Percentiles rank a stretch among this genome's conserved stretches.
These are phyloP conservation scores for Chrysodeixis includens DNA, from an alignment of 2,888 invertebrate species.

Conservation along the genomic window DNA sequence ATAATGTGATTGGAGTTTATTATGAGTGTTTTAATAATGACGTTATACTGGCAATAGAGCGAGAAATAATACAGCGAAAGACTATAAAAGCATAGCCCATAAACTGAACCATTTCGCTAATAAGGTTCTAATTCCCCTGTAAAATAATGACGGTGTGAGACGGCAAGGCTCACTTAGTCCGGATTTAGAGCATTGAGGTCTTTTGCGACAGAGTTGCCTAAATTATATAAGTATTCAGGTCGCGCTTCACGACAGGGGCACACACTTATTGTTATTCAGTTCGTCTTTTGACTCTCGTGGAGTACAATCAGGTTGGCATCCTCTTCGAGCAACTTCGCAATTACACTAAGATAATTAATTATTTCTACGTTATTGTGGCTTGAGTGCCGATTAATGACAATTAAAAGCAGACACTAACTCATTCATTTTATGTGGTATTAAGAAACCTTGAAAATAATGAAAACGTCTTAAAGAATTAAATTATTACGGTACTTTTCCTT, in stretches of 20 bases:
- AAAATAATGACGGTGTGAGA: constrained; percentile 8
- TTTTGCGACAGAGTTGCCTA: constrained; percentile 25
- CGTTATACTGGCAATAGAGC: constrained; percentile 1
- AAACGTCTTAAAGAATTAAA: too few species aligned
- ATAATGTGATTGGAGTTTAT: constrained; percentile 21
- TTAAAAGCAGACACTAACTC: too few species aligned
- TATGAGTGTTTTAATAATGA: constrained; percentile 16
- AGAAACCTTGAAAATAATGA: too few species aligned
- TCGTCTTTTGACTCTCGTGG: constrained; percentile 36
- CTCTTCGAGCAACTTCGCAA: constrained; percentile 16
- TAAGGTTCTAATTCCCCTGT: constrained; percentile 4
- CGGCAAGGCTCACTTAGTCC: constrained; percentile 7
- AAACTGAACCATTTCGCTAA: neutral
- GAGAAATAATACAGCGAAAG: constrained; percentile 2
- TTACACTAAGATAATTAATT: constrained; percentile 22
- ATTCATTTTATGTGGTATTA: too few species aligned
- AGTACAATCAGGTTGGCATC: constrained; percentile 24
- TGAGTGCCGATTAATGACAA: neutral
- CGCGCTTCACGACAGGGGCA: constrained; percentile 27
- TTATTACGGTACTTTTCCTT: too few species aligned
- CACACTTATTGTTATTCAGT: constrained; percentile 55
- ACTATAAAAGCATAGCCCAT: neutral
- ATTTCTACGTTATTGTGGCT: neutral
- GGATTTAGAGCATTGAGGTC: constrained; percentile 7
- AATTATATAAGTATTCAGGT: constrained; percentile 45